These are phyloP conservation scores for Spinus pinus DNA, from an alignment of 2,797 vertebrate species.

Conservation along the genomic window DNA sequence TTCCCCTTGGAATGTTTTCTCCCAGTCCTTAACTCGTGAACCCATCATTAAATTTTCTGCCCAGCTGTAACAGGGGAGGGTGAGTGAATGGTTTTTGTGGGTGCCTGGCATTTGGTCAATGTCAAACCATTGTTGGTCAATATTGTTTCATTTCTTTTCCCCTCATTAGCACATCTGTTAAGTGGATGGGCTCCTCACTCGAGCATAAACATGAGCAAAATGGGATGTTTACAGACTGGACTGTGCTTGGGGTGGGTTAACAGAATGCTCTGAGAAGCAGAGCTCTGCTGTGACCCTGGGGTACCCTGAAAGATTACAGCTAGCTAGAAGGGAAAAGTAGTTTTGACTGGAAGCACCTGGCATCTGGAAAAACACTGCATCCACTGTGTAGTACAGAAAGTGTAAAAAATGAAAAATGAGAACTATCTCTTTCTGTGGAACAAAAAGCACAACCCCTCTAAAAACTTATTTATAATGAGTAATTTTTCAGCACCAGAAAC, in stretches of 20 bases:
- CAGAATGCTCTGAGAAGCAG: background rate
- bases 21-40: background rate
- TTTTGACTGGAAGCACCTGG: background rate
- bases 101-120: background rate
- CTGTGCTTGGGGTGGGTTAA: background rate
- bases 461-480: background rate
- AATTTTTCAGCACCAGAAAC: background rate
- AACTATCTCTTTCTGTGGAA: background rate
- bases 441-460: fast-evolving
- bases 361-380: background rate
- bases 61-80: background rate
- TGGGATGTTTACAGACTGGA: background rate
- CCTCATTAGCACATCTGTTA: background rate
- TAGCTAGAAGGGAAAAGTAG: background rate
- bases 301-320: background rate
- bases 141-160: background rate
- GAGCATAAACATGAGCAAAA: background rate
- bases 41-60: background rate
- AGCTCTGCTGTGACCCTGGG: background rate
- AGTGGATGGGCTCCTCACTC: background rate
- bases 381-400: background rate
- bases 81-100: background rate
- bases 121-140: background rate
- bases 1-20: background rate
- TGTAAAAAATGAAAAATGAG: background rate